Evolutionary conservation across 2,888 invertebrate genomes (phyloP), one percentile per base, ranked within the genome.

Genomic region (Athripsodes cinereus): DNA sequence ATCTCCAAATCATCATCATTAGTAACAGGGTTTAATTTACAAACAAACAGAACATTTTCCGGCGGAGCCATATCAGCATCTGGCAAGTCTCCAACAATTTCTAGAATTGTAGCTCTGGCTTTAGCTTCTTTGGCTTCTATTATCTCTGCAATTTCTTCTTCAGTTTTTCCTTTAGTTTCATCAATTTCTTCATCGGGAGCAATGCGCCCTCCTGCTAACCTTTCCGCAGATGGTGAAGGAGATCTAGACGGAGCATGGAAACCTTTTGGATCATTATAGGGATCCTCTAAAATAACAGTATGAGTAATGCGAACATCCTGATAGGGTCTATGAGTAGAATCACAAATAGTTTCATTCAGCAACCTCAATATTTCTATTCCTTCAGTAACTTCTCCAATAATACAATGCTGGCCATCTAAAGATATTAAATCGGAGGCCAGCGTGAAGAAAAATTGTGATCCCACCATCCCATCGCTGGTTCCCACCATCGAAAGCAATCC

Each of bases 1-100:
- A 98, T 94, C 79, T 98, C 96, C 62, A 98, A 78, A 74, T 98
- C 96, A 68, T 97, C 97, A 71, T 96, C 96, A 10, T 87, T 93
- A 0, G 99, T 99, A 0, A 99, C 95, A 1, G 98, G 97, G 78
- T 99, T 99, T 19, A 99, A 78, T 76, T 99, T 99, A 74, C 99
- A 99, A 26, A 99, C 95, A 78, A 99, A 99, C 0, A 99, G 79
- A 1, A 99, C 97, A 79, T 99, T 98, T 76, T 99, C 99, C 6
- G 98, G 97, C 0, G 99, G 99, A 5, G 94, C 95, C 72, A 96
- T 90, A 60, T 99, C 97, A 13, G 94, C 97, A 78, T 96, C 92
- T 0, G 97, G 97, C 58, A 99, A 79, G 73, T 99, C 99, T 0
- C 98, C 98, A 20, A 98, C 94, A 79, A 99, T 98, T 80, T 98